Conservation (phyloP, 1,140 invertebrate species). For the Cydia amplana region DNA sequence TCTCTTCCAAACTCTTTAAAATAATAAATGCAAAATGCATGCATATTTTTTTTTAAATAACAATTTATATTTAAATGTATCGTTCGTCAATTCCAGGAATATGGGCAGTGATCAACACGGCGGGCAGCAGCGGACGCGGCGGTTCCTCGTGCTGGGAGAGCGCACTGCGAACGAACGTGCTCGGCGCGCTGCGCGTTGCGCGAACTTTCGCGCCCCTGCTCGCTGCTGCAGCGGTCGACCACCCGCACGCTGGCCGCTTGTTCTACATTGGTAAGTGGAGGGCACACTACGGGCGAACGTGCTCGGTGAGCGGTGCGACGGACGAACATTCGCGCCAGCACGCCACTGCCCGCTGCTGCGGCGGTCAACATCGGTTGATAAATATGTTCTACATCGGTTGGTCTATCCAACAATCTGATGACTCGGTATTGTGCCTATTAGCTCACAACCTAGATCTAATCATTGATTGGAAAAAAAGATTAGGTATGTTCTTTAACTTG, state of each 20-base stretch:
- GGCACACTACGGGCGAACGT: background rate
- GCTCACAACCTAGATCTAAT: no score
- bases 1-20: no score
- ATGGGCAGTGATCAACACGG: constrained; percentile 90
- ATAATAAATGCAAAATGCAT: no score
- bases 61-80: no score
- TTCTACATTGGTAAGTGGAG: constrained; percentile 81
- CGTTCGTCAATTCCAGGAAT: constrained; percentile 80
- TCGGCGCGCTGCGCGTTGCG: constrained; percentile 87
- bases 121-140: constrained; percentile 85
- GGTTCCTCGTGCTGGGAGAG: constrained; percentile 88
- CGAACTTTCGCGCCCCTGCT: constrained; percentile 86
- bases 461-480: no score
- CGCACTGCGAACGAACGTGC: constrained; percentile 87
- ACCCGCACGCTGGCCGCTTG: constrained; percentile 79
- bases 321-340: constrained; percentile 87
- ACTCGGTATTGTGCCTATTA: no score
- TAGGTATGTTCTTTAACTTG: no score
- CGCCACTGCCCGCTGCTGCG: constrained; percentile 81
- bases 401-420: background rate
- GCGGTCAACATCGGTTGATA: constrained; percentile 78
- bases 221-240: constrained; percentile 72
- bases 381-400: constrained; percentile 82
- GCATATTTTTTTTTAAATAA: background rate
- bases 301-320: constrained; percentile 80